Base-by-base conservation (phyloP, 2,888 invertebrate species). In the Epiperipatus broadwayi region DNA sequence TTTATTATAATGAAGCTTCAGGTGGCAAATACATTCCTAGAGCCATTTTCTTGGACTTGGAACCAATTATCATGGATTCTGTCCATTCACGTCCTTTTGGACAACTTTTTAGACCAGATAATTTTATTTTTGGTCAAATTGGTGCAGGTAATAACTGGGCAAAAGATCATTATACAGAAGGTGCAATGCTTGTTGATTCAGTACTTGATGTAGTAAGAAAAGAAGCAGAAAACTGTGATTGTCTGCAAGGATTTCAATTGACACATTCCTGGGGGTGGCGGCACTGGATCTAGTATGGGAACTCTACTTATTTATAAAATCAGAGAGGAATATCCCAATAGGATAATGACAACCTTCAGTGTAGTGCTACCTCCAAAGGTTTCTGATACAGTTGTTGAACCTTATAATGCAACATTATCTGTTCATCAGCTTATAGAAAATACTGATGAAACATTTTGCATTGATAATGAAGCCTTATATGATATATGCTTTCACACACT, bases 241-340 rank as follows among this genome's bases (percentile, higher is more conserved):
- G 63, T 49, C 37, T 43, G 15, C 43, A 43, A 25, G 64, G 65
- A 20, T 58, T 56, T 48, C 78, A 78, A 58, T 55, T 78, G 47
- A 73, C 77, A 1, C 78, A 78, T 55, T 80, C 79, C 0, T 63
- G 81, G 41, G n/a, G 78, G 80, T n/a, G 80, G 80, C 39, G 76
- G 77, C 28, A 77, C 76, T 20, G 80, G 80, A 1, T 78, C 78
- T 0, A 80, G 80, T 4, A 68, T 81, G 61, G 80, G 80, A 21
- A 80, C 80, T 1, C n/a, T n/a, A n/a, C n/a, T n/a, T 27, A 75
- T 78, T 46, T 73, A 75, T 49, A 80, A 80, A 58, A 72, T 80
- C 42, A 68, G 78, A 14, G 79, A 80, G 57, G 80, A 81, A 56
- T 81, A 78, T 55, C 80, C 80, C 1, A 80, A 80, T 60, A 67